Base-by-base conservation (phyloP, 92 coral and sea anemone genomes). In the Metridium senile region DNA sequence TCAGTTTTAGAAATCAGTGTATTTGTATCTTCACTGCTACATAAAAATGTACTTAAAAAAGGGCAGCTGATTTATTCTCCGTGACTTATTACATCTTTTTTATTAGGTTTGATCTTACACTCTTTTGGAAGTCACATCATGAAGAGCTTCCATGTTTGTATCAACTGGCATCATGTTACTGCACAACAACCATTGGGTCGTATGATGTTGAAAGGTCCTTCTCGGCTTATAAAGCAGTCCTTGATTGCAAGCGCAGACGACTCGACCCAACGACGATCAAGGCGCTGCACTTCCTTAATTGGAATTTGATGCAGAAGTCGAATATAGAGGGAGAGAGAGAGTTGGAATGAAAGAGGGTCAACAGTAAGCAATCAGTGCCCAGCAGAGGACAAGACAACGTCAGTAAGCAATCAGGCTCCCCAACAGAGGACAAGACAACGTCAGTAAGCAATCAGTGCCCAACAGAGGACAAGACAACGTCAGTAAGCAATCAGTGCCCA, bases 121-220 rank as follows among this genome's bases (percentile, higher is more conserved):
- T 75, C 11, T 82, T 82, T 62, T 82, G 87, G 87, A 75, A 82
- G 77, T 66, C 88, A 10, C 68, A 77, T 57, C 63, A 68, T 39
- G 45, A 49, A 2, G n/a, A 21, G 11, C 78, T 80, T 26, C 90
- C 83, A 8, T 73, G 74, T 34, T 76, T 84, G 26, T 88, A 74
- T 79, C 79, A 78, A 82, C 31, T 88, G 27, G 89, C 93, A 26
- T 88, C 89, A 18, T 74, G 86, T 58, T 88, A 88, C 71, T 74
- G 82, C 54, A 83, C 81, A 33, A 31, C 92, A 11, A 79, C 92
- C 8, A 61, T 79, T 31, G 82, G 79, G 19, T 88, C 89, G 8
- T 88, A 63, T 79, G 83, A 84, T 28, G 89, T 71, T 0, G 89
- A 88, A 49, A 57, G 89, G 25, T 78, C 86, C 0, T 88, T 84